phyloP scores from a whole-genome alignment of 2,113 vertebrate species.

The Centropus bengalensis region DNA sequence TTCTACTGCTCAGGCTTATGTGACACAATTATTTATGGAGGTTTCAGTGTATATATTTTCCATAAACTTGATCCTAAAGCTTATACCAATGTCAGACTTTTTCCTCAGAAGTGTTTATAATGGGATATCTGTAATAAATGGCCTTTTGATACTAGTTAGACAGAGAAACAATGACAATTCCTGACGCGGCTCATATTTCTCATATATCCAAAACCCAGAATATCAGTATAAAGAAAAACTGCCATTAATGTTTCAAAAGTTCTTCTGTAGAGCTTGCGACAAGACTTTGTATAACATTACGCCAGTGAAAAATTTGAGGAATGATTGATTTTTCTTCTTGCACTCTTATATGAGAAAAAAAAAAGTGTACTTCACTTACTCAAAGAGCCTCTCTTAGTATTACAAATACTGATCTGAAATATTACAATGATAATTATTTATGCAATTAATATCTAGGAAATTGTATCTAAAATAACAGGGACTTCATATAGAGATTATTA shows the following conservation, averaged over 20 bases:
- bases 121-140: background rate
- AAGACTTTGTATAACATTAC: background rate
- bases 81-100: background rate
- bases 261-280: background rate
- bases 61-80: background rate
- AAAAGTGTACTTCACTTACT: background rate
- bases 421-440: slow-evolving; percentile 30
- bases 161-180: background rate
- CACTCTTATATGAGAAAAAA: background rate
- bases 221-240: background rate
- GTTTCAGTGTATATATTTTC: background rate
- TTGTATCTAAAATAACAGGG: slow-evolving; percentile 51
- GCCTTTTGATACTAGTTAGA: background rate
- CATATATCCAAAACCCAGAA: background rate
- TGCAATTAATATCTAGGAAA: background rate
- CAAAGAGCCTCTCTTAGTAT: slow-evolving; percentile 41
- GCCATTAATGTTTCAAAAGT: background rate
- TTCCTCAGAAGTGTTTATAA: background rate
- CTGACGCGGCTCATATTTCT: background rate
- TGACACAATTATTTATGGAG: background rate
- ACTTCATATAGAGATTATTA: background rate
- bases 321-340: background rate
- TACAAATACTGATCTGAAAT: slow-evolving; percentile 44
- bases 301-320: background rate
- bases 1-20: background rate